Percentiles rank a stretch among this genome's conserved stretches.
Conservation (phyloP, 2,888 invertebrate species). For the Ornithoptera priamus region DNA sequence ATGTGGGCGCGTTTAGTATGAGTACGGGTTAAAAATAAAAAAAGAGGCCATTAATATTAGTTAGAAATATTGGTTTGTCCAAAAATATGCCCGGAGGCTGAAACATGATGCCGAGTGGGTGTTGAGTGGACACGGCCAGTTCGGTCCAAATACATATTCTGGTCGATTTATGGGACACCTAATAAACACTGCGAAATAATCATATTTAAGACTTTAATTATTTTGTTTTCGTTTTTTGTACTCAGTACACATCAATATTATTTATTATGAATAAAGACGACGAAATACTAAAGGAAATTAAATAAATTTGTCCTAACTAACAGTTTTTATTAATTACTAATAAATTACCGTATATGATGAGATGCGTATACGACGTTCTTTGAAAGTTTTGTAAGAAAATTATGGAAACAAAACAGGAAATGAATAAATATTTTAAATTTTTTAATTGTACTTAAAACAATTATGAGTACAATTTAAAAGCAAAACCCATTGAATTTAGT, state of each 20-base stretch:
- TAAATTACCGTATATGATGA: no score
- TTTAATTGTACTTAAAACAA: no score
- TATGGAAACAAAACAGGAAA: no score
- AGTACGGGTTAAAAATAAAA: slow-evolving; percentile 57
- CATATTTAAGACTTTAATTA: slow-evolving; percentile 55
- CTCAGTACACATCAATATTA: background rate
- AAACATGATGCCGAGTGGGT: slow-evolving; percentile 70
- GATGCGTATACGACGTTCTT: no score
- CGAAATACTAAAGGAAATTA: no score
- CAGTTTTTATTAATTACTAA: no score
- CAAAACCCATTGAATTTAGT: no score
- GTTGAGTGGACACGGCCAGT: slow-evolving; percentile 62
- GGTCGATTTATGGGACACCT: slow-evolving; percentile 47
- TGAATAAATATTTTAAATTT: no score
- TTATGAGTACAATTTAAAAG: no score
- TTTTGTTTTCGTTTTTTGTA: slow-evolving; percentile 32
- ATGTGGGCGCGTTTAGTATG: slow-evolving; percentile 57
- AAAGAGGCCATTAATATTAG: slow-evolving; percentile 75
- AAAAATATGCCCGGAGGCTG: slow-evolving; percentile 77
- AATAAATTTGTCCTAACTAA: no score
- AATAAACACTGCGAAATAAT: slow-evolving; percentile 56
- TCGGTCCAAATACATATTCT: slow-evolving; percentile 50
- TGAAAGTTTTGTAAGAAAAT: no score
- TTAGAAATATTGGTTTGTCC: slow-evolving; percentile 79
- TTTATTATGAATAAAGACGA: background rate